A percentile compares a stretch with the other conserved stretches of the same genome.
Evolutionary conservation across 2,113 vertebrate genomes (phyloP).

Genomic region (Podarcis raffonei): DNA sequence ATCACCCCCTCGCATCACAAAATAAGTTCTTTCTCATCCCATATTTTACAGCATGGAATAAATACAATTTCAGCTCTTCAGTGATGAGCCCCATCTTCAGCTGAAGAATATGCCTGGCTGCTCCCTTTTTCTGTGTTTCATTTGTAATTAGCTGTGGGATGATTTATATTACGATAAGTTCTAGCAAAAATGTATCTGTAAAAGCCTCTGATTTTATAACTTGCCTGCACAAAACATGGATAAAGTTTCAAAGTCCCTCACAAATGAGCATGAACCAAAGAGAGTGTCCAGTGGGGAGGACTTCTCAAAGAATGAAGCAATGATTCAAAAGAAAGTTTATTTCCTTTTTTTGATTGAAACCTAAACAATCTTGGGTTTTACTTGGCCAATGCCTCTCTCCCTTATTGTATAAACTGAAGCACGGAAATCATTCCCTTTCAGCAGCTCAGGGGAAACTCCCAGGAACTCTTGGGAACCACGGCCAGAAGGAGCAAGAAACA

Average conservation of each 20-base stretch:
- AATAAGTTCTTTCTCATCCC: not conserved
- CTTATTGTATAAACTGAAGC: conserved; percentile 44
- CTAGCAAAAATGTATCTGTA: conserved; percentile 21
- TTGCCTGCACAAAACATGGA: conserved; percentile 25
- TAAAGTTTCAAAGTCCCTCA: conserved; percentile 15
- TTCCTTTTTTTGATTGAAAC: conserved; percentile 65
- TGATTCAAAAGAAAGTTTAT: conserved; percentile 47
- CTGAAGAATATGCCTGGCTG: not conserved
- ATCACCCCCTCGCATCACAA: not conserved
- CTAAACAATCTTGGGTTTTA: conserved; percentile 44
- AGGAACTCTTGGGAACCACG: conserved; percentile 14
- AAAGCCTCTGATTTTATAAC: conserved; percentile 19
- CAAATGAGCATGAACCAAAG: conserved; percentile 3
- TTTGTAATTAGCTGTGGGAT: conserved; percentile 30
- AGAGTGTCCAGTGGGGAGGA: conserved; percentile 24
- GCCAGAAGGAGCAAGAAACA: not conserved
- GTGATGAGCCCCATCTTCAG: conserved; percentile 2
- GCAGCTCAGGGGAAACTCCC: conserved; percentile 12
- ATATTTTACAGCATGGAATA: conserved; percentile 18
- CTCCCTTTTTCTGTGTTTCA: not conserved
- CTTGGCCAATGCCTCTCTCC: conserved; percentile 58
- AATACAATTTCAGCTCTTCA: conserved; percentile 9
- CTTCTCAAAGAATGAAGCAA: conserved; percentile 15
- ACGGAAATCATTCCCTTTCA: conserved; percentile 43
- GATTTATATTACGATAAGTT: conserved; percentile 10